phyloP scores from a whole-genome alignment of 2,797 vertebrate genomes.

The Gymnodraco acuticeps region DNA sequence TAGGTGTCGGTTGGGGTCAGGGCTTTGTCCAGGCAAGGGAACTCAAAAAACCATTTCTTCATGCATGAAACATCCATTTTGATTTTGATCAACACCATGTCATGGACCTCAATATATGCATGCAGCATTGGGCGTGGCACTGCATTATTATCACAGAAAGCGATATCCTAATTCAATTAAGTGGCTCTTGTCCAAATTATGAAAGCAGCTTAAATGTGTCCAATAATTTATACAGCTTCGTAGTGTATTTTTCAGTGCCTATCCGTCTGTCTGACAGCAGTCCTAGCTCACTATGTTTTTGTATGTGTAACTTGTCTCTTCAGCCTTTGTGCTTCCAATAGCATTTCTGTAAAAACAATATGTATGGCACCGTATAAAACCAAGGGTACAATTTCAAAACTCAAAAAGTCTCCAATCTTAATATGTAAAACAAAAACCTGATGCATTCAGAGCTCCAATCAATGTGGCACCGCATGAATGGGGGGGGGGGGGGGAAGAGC shows the following conservation, averaged over 20 bases:
- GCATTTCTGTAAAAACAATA: constrained; percentile 31
- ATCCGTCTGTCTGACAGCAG: not conserved
- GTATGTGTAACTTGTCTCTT: constrained; percentile 20
- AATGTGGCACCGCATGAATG: constrained; percentile 14
- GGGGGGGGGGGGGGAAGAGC: constrained; percentile 42
- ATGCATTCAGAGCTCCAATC: constrained; percentile 29
- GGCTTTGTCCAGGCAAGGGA: not conserved
- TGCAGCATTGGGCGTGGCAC: not conserved
- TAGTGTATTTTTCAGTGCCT: not conserved
- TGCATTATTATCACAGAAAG: no score
- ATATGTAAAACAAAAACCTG: constrained; percentile 51
- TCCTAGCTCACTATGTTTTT: constrained; percentile 13
- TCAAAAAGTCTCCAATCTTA: constrained; percentile 31
- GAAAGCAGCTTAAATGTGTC: not conserved
- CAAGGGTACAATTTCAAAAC: constrained; percentile 6
- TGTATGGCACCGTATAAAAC: constrained; percentile 31
- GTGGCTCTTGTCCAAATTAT: not conserved
- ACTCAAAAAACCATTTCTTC: not conserved
- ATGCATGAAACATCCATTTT: not conserved
- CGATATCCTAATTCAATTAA: not conserved
- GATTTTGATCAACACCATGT: not conserved
- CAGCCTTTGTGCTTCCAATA: constrained; percentile 12
- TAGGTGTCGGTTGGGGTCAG: not conserved
- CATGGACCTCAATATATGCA: not conserved
- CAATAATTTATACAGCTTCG: no score